Percentiles rank a stretch among this genome's conserved stretches.
phyloP scores from a whole-genome alignment of 2,888 invertebrate species.

The Chaitophorus viminalis region DNA sequence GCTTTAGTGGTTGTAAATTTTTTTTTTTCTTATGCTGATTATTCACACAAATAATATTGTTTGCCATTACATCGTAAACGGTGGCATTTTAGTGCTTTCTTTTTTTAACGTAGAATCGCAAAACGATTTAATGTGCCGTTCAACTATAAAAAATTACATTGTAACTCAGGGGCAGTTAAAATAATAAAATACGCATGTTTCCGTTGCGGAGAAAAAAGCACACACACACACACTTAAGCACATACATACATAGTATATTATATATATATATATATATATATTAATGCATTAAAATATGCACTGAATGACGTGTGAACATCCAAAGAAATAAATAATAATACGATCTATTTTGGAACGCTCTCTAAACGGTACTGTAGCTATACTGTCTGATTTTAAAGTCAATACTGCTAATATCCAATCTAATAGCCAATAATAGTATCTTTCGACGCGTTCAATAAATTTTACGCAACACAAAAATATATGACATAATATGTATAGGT shows the following conservation, averaged over 20 bases:
- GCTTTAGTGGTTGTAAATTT: conserved; percentile 38
- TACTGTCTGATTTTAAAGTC: background rate
- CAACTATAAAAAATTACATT: conserved; percentile 55
- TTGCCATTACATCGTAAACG: conserved; percentile 41
- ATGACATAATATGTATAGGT: background rate
- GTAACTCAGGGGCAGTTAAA: conserved; percentile 46
- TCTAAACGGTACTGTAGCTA: background rate
- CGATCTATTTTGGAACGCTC: conserved; percentile 36
- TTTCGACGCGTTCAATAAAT: background rate
- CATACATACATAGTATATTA: no score
- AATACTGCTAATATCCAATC: conserved; percentile 3
- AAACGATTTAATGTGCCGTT: conserved; percentile 55
- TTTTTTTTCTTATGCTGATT: conserved; percentile 26
- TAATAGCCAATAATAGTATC: conserved; percentile 12
- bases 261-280: background rate
- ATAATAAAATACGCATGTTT: conserved; percentile 58
- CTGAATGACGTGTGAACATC: conserved; percentile 57
- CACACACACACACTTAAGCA: background rate
- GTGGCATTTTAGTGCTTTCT: conserved; percentile 56
- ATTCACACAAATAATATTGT: conserved; percentile 58
- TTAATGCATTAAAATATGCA: conserved; percentile 41
- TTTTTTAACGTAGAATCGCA: conserved; percentile 59
- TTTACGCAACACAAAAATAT: background rate
- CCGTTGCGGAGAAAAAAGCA: conserved; percentile 40
- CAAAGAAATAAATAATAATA: conserved; percentile 36